Percentiles rank a stretch among this genome's conserved stretches.
Evolutionary conservation across 2,113 vertebrate genomes (phyloP).

Genomic region (Reinhardtius hippoglossoides): DNA sequence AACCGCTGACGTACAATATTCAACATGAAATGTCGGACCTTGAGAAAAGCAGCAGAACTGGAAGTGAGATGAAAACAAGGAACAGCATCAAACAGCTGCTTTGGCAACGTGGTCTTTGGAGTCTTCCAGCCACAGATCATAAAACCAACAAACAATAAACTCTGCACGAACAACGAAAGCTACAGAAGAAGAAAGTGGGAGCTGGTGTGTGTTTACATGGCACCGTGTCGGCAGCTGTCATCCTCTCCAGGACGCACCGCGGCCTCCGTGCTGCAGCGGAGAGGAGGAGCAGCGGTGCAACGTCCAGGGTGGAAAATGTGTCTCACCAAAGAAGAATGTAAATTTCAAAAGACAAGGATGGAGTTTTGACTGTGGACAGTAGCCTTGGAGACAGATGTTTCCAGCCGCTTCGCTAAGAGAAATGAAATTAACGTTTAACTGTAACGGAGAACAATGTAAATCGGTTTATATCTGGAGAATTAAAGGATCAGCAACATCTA

Average conservation of each 20-base stretch:
- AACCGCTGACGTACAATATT: conserved; percentile 48
- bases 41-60: conserved; percentile 34
- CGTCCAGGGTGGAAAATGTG: conserved; percentile 56
- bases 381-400: conserved; percentile 50
- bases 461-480: conserved; percentile 7
- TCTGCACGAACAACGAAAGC: conserved; percentile 31
- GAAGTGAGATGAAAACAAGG: conserved; percentile 70
- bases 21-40: conserved; percentile 64
- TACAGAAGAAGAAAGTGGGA: conserved; percentile 33
- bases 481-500: not conserved
- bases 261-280: conserved; percentile 38
- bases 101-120: conserved; percentile 13
- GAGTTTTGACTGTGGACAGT: conserved; percentile 46
- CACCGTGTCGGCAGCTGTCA: conserved; percentile 36
- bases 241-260: conserved; percentile 25
- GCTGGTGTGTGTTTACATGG: conserved; percentile 41
- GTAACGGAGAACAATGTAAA: not conserved
- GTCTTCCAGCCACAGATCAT: conserved; percentile 31
- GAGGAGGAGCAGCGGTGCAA: conserved; percentile 11
- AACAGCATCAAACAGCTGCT: conserved; percentile 48
- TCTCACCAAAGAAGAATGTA: conserved; percentile 57
- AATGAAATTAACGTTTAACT: conserved; percentile 1
- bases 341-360: conserved; percentile 46
- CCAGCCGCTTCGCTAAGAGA: conserved; percentile 35
- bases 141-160: conserved; percentile 31